Base-by-base conservation (phyloP, 2,113 vertebrate genomes). In the Elephas maximus region DNA sequence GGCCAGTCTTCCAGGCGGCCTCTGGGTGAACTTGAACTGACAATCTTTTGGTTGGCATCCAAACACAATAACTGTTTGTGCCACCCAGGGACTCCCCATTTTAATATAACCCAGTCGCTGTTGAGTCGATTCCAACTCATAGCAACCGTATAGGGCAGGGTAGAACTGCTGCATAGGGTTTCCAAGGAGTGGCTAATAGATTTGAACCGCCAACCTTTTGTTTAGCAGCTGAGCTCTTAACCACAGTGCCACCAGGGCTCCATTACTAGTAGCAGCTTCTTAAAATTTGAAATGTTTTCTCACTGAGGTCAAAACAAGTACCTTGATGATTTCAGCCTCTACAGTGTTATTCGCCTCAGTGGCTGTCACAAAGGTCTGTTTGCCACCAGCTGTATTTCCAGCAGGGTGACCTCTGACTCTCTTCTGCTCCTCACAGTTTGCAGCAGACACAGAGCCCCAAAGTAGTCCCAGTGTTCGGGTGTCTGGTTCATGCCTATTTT, bases 401-500 rank as follows among this genome's bases (percentile, higher is more conserved):
- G 76, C 63, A 67, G 57, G 12, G 53, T 53, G 30, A n/a, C 77
- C 71, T 83, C 78, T 44, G 83, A 51, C 71, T 6, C 12, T 83
- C 23, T 89, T 45, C 81, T n/a, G 62, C 62, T 14, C 76, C 26
- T 77, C n/a, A 74, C 20, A 41, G 48, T 69, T 80, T 9, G 51
- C 18, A 8, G 62, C 94, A 65, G 79, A 77, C 8, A 26, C 3
- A 14, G 41, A 8, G 15, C 21, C 67, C 41, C 24, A 18, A 37
- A 60, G 84, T 9, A 69, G 69, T 62, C 30, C 73, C 8, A 7
- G 63, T n/a, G 26, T 60, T 53, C 53, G 44, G 51, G 87, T 44
- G 51, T 93, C 83, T 86, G 60, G 85, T 81, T 96, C 82, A 3
- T 51, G 78, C 79, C n/a, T 65, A 60, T 79, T 94, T 94, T 76